Base-by-base conservation (phyloP, 2,113 vertebrate genomes). In the Onychostoma macrolepis region DNA sequence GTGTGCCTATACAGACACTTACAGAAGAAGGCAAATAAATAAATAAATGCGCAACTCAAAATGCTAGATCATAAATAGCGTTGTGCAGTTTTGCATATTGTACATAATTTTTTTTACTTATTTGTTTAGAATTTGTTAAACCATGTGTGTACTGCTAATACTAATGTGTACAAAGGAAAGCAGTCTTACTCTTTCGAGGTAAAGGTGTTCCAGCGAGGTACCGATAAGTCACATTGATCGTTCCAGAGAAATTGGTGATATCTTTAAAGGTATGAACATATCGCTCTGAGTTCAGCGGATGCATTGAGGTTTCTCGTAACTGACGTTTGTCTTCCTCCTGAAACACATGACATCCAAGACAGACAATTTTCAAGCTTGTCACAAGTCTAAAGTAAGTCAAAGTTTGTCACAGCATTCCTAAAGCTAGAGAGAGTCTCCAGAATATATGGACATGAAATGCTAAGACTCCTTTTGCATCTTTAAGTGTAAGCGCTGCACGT, bases 141-240 rank as follows among this genome's bases (percentile, higher is more conserved):
- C 36, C 10, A 5, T n/a, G 21, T 71, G 33, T 38, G 19, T 38
- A 38, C 67, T 36, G 67, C 3, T 21, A 21, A 71, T 71, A 71
- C 30, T 36, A 36, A 71, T 19, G 76, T 36, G 50, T n/a, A 80
- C 11, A 76, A 9, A n/a, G 30, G 13, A 77, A 61, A 33, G 38
- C 1, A 36, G 5, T 86, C 63, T 79, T 95, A 99, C 98, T 97
- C 93, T 97, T 99, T 87, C 97, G 96, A 80, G 96, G 94, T 89
- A 98, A 92, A 92, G 97, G 96, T n/a, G 95, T 95, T 43, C 97
- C 97, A 87, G 98, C 98, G 85, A 99, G 95, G 91, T 96, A 98
- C 71, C 96, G 97, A 91, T 98, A 99, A 41, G 98, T 98, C 87
- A 99, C 97, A 82, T 99, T 99, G 89, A 98, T 97, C 83, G 95